Percentiles rank a stretch among this genome's conserved stretches.
Evolutionary conservation across 2,888 invertebrate species (phyloP).

Genomic region (Electrophaes corylata): DNA sequence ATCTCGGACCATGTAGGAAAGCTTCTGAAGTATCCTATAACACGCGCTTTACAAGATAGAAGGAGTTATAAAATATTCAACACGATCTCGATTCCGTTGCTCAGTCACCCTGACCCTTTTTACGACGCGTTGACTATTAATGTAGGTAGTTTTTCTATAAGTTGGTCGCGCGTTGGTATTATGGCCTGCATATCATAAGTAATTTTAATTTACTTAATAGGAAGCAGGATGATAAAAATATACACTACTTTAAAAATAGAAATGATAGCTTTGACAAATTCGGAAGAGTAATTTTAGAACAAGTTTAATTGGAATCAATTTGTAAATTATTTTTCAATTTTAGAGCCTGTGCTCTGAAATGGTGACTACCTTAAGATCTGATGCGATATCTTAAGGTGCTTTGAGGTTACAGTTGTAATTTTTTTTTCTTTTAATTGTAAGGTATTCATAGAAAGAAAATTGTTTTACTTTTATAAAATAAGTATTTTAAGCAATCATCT

Average conservation of each 20-base stretch:
- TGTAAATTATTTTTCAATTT: too few species aligned
- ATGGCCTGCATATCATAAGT: conserved; percentile 44
- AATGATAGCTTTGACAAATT: too few species aligned
- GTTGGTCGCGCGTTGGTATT: conserved; percentile 30
- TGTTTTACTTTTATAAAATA: neutral
- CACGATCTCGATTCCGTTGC: conserved; percentile 65
- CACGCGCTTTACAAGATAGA: conserved; percentile 62
- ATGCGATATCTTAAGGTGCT: too few species aligned
- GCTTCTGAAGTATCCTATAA: conserved; percentile 55
- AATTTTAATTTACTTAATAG: conserved; percentile 52
- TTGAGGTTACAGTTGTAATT: too few species aligned
- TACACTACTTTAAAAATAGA: neutral
- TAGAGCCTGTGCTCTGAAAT: too few species aligned
- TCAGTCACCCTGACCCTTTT: conserved; percentile 59
- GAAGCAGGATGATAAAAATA: conserved; percentile 33
- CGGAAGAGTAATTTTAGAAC: too few species aligned
- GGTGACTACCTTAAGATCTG: too few species aligned
- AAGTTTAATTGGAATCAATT: too few species aligned
- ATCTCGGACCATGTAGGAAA: conserved; percentile 30
- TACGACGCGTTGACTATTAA: conserved; percentile 56
- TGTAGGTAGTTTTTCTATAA: conserved; percentile 57
- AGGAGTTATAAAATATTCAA: conserved; percentile 70
- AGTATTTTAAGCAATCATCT: conserved; percentile 49
- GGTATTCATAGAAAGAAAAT: too few species aligned
- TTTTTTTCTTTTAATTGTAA: too few species aligned